phyloP scores from a whole-genome alignment of 2,888 invertebrate species.

The Digitonthophagus gazella region DNA sequence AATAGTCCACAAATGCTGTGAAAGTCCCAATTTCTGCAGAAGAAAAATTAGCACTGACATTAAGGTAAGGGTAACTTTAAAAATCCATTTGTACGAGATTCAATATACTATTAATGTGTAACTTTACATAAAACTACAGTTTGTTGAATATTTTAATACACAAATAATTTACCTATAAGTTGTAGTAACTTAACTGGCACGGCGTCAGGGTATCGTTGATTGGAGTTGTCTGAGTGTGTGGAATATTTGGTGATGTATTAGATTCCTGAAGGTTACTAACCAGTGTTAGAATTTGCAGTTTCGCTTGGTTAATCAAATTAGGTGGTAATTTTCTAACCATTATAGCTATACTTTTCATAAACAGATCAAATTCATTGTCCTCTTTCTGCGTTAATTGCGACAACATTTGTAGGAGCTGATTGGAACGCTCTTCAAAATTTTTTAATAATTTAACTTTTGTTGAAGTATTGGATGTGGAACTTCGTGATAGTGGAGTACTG shows the following conservation, averaged over 20 bases:
- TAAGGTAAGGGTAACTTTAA: too few species aligned
- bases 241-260: not conserved
- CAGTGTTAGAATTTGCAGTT: constrained; percentile 6
- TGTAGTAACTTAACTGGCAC: too few species aligned
- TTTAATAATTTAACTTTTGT: constrained; percentile 9
- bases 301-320: constrained; percentile 1
- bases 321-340: constrained; percentile 6
- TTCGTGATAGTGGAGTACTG: not conserved
- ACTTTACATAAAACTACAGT: too few species aligned
- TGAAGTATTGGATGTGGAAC: not conserved
- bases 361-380: constrained; percentile 7
- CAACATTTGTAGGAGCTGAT: constrained; percentile 5
- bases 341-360: constrained; percentile 8
- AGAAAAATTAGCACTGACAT: too few species aligned
- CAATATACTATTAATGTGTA: too few species aligned
- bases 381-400: constrained; percentile 10
- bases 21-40: too few species aligned
- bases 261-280: constrained; percentile 3
- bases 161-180: too few species aligned
- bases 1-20: too few species aligned
- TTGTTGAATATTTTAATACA: too few species aligned
- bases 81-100: too few species aligned
- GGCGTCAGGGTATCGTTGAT: too few species aligned
- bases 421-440: constrained; percentile 2
- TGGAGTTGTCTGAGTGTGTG: too few species aligned